Base-by-base conservation (phyloP, 2,888 invertebrate species). In the Polymixis flavicincta region DNA sequence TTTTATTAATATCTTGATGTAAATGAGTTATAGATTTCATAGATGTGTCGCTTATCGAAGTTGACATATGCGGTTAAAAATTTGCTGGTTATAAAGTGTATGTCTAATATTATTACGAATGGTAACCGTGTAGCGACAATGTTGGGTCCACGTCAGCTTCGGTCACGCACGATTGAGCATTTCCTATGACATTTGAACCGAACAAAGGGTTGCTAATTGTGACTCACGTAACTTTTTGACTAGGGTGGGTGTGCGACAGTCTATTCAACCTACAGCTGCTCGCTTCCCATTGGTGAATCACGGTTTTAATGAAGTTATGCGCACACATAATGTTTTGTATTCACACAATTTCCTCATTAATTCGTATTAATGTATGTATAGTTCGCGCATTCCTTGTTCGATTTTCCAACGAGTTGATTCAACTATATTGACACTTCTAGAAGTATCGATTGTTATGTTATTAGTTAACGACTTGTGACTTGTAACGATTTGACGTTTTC, bases 91-190 rank as follows among this genome's bases (percentile, higher is more conserved):
- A 50, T 63, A 60, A 76, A 71, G 42, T 60, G 57, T 77, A 71
- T 71, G 67, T 70, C 48, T 86, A 83, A 85, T 72, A 74, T 79
- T 74, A 76, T 81, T 81, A 80, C 32, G 65, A 83, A 83, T 67
- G 76, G 75, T 80, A 73, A 73, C 74, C 76, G 83, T 88, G 81
- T 71, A 71, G 54, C 68, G 73, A 76, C 70, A 80, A 65, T 80
- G 75, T 76, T 71, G 74, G 76, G 74, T 75, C 80, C 85, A 89
- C 87, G 87, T 90, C 87, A 87, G 82, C 72, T 83, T 78, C 55
- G 74, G 85, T 85, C 87, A 89, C 78, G 88, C 86, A 86, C 86
- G 87, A 88, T 87, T 84, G 72, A 83, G 76, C 85, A 85, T 90
- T 88, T 77, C 82, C 72, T 80, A 87, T 85, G 85, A 81, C 69